Base-by-base conservation (phyloP, 2,888 invertebrate species). In the Diabrotica balteata region DNA sequence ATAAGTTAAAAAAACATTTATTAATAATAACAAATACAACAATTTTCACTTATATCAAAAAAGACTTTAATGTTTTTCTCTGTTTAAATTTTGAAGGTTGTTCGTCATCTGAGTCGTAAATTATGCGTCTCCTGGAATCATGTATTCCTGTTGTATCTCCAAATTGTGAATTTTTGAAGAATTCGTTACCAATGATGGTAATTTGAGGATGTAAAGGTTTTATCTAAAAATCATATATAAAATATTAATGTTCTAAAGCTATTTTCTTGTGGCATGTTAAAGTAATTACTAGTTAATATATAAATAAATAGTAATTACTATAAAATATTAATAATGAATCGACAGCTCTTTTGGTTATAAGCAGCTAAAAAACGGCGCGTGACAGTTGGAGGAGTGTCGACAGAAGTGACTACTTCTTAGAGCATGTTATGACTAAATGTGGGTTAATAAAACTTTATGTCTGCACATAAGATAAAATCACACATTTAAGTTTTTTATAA, bases 191-290 rank as follows among this genome's bases (percentile, higher is more conserved):
- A 46, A 79, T 75, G 45, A 78, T 70, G 11, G 44, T 72, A 10
- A 64, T 72, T 73, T 79, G 78, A 45, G 75, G 71, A 53, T 71
- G 70, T 9, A 76, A 42, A 44, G 77, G 78, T 45, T 67, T 61
- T 4, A 78, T 72, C 78, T 78, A 65, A 64, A 74, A 76, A 8
- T 66, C 32, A 47, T 50, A 54, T 49, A 32, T 4, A 59, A 8
- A 45, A 8, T 17, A 8, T 17, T 2, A 32, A 46, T 46, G 8
- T n/a, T n/a, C n/a, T 46, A 4, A 32, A 46, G 46, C 46, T 46
- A 58, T n/a, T n/a, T n/a, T n/a, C n/a, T n/a, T n/a, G n/a, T n/a
- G n/a, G n/a, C n/a, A n/a, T n/a, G n/a, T n/a, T n/a, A n/a, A n/a
- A n/a, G n/a, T n/a, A n/a, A n/a, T n/a, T n/a, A n/a, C n/a, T n/a